phyloP scores from a whole-genome alignment of 2,888 invertebrate species.

The Chymomyza caudatula region DNA sequence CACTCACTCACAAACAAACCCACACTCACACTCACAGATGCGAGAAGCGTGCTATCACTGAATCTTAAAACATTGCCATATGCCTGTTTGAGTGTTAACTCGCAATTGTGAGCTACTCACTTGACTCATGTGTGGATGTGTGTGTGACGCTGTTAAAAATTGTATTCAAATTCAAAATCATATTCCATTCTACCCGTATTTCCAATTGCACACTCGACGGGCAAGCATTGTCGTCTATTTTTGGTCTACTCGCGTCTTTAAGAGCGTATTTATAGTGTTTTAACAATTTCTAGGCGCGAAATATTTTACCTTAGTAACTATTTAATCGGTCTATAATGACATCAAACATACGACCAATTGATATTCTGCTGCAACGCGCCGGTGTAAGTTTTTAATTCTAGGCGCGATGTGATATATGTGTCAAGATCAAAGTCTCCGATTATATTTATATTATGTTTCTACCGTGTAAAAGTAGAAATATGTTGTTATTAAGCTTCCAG shows the following conservation, averaged over 20 bases:
- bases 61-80: conserved; percentile 41
- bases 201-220: conserved; percentile 64
- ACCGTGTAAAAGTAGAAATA: background rate
- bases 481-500: too few species aligned
- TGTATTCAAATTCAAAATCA: conserved; percentile 68
- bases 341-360: conserved; percentile 72
- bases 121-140: background rate
- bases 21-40: background rate
- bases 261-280: background rate
- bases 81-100: conserved; percentile 3
- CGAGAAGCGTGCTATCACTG: conserved; percentile 55
- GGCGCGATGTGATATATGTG: conserved; percentile 46
- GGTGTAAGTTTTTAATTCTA: conserved; percentile 59
- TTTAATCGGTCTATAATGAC: conserved; percentile 56
- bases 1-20: background rate
- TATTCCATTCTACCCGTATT: conserved; percentile 59
- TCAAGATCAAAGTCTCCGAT: conserved; percentile 38
- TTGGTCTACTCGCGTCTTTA: too few species aligned
- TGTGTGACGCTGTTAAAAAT: conserved; percentile 44
- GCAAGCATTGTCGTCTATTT: conserved; percentile 46
- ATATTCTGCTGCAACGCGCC: conserved; percentile 76
- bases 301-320: background rate
- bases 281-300: background rate
- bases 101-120: conserved; percentile 17
- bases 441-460: background rate